A percentile compares a stretch with the other conserved stretches of the same genome.
phyloP scores from a whole-genome alignment of 2,797 vertebrate species.

The Pseudocheirus occidentalis region DNA sequence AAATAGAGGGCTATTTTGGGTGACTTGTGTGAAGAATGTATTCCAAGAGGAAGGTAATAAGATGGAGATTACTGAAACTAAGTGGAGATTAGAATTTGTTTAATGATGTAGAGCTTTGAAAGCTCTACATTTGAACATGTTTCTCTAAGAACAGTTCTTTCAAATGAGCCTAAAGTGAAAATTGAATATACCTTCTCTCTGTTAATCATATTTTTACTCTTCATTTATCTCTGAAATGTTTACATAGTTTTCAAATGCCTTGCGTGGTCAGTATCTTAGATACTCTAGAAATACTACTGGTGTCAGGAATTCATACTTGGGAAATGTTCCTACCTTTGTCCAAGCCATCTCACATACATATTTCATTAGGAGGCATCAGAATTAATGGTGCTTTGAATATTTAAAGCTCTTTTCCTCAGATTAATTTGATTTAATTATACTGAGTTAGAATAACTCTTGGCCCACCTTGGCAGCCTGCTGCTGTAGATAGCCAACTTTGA shows the following conservation, averaged over 20 bases:
- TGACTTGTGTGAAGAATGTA: rapidly evolving
- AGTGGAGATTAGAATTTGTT: not conserved
- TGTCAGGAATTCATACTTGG: conserved; percentile 52
- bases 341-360: conserved; percentile 69
- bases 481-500: conserved; percentile 68
- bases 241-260: conserved; percentile 53
- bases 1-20: not conserved
- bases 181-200: conserved; percentile 26
- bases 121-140: conserved; percentile 1
- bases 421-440: conserved; percentile 84
- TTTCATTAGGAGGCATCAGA: conserved; percentile 82
- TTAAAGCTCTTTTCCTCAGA: conserved; percentile 78
- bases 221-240: conserved; percentile 34
- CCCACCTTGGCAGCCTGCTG: conserved; percentile 70
- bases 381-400: conserved; percentile 84
- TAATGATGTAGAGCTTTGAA: not conserved
- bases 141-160: not conserved
- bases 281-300: conserved; percentile 19
- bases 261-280: conserved; percentile 47
- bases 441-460: conserved; percentile 72
- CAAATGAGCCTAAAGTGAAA: not conserved
- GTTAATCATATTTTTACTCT: conserved; percentile 6
- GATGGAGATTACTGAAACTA: not conserved
- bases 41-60: too few relatives aligned
- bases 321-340: conserved; percentile 67